phyloP scores from a whole-genome alignment of 35 echinoderm and acorn worm species.

The Hemicentrotus pulcherrimus region DNA sequence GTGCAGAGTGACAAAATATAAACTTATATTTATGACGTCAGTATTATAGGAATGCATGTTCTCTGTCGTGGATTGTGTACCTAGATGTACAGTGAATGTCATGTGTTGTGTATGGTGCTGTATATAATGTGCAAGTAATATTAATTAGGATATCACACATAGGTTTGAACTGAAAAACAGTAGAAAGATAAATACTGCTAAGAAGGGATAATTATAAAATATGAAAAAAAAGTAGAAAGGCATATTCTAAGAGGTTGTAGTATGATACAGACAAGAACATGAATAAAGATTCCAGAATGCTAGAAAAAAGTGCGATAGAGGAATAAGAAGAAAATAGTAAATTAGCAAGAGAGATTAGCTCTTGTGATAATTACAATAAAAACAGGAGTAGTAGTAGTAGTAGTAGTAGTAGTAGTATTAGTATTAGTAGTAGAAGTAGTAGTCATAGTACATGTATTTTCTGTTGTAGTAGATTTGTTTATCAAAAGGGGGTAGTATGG shows the following conservation, averaged over 20 bases:
- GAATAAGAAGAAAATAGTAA: no score
- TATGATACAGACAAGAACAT: no score
- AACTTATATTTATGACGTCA: not conserved
- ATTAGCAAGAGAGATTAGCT: no score
- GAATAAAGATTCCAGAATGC: no score
- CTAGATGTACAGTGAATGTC: not conserved
- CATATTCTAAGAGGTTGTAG: no score
- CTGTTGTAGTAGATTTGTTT: not conserved
- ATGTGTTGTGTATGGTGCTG: not conserved
- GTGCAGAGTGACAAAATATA: not conserved
- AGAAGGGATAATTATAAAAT: no score
- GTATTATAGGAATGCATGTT: not conserved
- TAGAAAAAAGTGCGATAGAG: no score
- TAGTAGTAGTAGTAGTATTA: not conserved
- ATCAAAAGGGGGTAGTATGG: no score
- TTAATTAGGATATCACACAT: no score
- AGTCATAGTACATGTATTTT: not conserved
- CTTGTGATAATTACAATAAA: not conserved
- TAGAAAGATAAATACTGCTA: no score
- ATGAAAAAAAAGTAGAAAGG: no score
- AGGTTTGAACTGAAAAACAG: no score
- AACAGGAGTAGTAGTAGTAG: not conserved
- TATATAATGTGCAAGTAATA: not conserved
- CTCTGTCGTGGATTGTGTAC: not conserved
- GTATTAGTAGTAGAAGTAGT: not conserved